Conservation (phyloP, 1,140 invertebrate genomes). For the Drosophila carrolli region DNA sequence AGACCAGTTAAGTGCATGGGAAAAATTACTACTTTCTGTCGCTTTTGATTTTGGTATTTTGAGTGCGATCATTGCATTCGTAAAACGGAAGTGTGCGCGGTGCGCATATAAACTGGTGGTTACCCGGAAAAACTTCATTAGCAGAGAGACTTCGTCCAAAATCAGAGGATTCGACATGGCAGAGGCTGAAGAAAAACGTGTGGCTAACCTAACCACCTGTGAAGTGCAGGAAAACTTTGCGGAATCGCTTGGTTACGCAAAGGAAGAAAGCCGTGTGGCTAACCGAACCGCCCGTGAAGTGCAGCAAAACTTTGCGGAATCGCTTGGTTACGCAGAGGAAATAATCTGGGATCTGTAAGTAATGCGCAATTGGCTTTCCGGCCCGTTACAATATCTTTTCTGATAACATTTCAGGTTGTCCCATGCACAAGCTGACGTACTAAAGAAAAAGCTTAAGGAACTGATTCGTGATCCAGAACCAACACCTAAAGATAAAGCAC, state of each 20-base stretch:
- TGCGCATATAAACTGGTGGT: slow-evolving; percentile 13
- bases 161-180: slow-evolving; percentile 6
- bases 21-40: not conserved
- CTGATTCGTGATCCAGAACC: slow-evolving; percentile 43
- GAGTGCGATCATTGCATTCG: not conserved
- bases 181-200: not conserved
- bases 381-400: not conserved
- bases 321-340: slow-evolving; percentile 44
- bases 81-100: too few relatives aligned
- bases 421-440: slow-evolving; percentile 16
- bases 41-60: slow-evolving; percentile 21
- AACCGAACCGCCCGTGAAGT: slow-evolving; percentile 43
- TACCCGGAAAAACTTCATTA: slow-evolving; percentile 1
- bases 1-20: not conserved
- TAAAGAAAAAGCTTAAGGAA: slow-evolving; percentile 34
- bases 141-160: not conserved
- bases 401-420: slow-evolving; percentile 31
- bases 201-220: slow-evolving; percentile 14
- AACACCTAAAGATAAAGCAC: not conserved
- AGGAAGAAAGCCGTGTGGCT: slow-evolving; percentile 3
- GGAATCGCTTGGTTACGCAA: slow-evolving; percentile 38
- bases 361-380: slow-evolving; percentile 26
- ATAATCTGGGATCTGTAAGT: slow-evolving; percentile 77
- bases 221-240: slow-evolving; percentile 68
- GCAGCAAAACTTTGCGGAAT: slow-evolving; percentile 64